These are phyloP conservation scores for Magallana gigas DNA, from an alignment of 1,140 invertebrate genomes.

Conservation along the genomic window DNA sequence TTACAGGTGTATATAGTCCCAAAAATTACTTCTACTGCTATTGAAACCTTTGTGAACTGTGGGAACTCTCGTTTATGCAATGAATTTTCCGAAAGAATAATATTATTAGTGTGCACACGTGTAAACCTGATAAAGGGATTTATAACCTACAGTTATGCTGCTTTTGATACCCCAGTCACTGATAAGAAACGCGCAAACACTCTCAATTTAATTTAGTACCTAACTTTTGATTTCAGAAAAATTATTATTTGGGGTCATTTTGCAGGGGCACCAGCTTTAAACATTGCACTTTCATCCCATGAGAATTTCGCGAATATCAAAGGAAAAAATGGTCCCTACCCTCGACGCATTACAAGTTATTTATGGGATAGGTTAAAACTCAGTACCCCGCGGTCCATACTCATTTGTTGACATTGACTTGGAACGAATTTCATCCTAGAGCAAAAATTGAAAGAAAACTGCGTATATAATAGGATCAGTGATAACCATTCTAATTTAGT, in stretches of 20 bases:
- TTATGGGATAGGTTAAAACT: slow-evolving; percentile 17
- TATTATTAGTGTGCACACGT: neutral
- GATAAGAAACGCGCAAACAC: neutral
- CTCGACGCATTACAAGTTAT: slow-evolving; percentile 1
- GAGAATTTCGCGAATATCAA: neutral
- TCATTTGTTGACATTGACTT: slow-evolving; percentile 19
- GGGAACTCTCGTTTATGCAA: no score
- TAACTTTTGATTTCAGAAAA: slow-evolving; percentile 28
- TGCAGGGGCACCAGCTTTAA: neutral
- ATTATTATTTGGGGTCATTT: slow-evolving; percentile 35
- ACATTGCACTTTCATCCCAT: slow-evolving; percentile 7
- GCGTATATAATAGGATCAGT: neutral
- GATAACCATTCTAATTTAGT: slow-evolving; percentile 18
- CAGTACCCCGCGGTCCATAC: slow-evolving; percentile 3
- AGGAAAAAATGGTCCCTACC: neutral
- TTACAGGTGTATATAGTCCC: no score
- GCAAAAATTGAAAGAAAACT: neutral
- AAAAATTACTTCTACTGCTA: no score
- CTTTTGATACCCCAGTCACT: neutral
- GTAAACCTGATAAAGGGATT: neutral
- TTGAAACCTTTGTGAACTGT: no score
- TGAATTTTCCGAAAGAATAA: no score
- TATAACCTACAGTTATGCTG: neutral
- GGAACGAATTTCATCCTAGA: slow-evolving; percentile 15
- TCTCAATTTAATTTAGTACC: neutral